These are phyloP conservation scores for Dioctria rufipes DNA, from an alignment of 2,888 invertebrate species.

Conservation along the genomic window DNA sequence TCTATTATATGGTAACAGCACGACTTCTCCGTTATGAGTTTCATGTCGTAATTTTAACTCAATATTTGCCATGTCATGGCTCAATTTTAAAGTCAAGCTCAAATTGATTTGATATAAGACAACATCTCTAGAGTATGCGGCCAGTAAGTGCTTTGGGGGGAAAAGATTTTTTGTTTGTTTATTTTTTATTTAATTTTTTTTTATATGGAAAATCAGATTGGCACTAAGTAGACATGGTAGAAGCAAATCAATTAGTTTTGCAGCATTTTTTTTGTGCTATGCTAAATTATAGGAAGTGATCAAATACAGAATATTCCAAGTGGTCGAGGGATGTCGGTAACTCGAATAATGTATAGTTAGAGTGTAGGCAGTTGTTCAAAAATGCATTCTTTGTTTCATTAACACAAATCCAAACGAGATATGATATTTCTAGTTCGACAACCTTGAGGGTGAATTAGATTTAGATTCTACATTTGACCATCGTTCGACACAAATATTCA, in stretches of 20 bases:
- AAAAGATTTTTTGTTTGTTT: background rate
- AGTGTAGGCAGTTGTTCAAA: too few species aligned
- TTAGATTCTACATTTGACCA: too few species aligned
- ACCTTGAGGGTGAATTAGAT: too few species aligned
- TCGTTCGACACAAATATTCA: too few species aligned
- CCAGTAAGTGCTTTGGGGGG: background rate
- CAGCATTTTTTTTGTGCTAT: background rate
- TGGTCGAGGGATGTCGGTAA: too few species aligned
- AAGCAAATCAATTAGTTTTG: constrained; percentile 15
- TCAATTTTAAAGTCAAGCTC: constrained; percentile 52
- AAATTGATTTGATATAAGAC: constrained; percentile 46
- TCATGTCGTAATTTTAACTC: constrained; percentile 24
- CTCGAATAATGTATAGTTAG: too few species aligned
- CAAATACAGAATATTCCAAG: background rate
- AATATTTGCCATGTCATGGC: constrained; percentile 56
- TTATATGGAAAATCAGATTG: background rate
- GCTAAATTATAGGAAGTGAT: background rate
- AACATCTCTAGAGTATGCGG: background rate
- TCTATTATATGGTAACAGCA: constrained; percentile 53
- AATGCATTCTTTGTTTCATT: too few species aligned
- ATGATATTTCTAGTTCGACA: too few species aligned
- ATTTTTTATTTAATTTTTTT: too few species aligned
- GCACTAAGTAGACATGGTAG: constrained; percentile 3
- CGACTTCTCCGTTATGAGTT: constrained; percentile 34
- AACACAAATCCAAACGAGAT: too few species aligned